Conservation (phyloP, 2,113 vertebrate genomes). For the Aythya baeri region DNA sequence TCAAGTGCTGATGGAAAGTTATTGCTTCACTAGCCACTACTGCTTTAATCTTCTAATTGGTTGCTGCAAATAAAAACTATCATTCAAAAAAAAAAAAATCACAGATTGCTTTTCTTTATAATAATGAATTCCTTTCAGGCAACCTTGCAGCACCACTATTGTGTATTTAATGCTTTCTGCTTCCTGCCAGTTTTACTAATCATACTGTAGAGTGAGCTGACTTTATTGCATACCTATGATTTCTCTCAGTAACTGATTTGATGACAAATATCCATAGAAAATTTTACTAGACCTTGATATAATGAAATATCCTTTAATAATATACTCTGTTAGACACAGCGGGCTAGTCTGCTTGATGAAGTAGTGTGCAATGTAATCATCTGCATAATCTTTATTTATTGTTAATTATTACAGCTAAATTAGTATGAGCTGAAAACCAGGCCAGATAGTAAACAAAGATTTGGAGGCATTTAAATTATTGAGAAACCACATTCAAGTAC, state of each 20-base stretch:
- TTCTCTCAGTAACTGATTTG: neutral
- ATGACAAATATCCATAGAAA: neutral
- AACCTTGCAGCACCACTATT: neutral
- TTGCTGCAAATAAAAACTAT: slow-evolving; percentile 34
- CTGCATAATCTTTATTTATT: neutral
- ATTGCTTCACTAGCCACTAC: slow-evolving; percentile 19
- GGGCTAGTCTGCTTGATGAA: neutral
- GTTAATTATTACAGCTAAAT: neutral
- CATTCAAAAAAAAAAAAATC: neutral
- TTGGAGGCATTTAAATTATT: neutral
- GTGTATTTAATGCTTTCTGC: slow-evolving; percentile 25
- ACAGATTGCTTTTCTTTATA: neutral
- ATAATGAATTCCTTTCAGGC: slow-evolving; percentile 49
- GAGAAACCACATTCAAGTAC: neutral
- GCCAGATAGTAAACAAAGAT: neutral
- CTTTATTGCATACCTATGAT: neutral
- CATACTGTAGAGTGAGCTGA: neutral
- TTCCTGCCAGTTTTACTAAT: slow-evolving; percentile 18
- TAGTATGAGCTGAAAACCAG: neutral
- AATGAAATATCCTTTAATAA: neutral
- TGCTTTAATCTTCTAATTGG: slow-evolving; percentile 36
- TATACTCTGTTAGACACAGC: neutral
- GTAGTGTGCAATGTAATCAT: neutral
- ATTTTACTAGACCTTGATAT: neutral
- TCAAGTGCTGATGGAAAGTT: slow-evolving; percentile 51